phyloP scores from a whole-genome alignment of 2,113 vertebrate species.

The Sapajus apella region DNA sequence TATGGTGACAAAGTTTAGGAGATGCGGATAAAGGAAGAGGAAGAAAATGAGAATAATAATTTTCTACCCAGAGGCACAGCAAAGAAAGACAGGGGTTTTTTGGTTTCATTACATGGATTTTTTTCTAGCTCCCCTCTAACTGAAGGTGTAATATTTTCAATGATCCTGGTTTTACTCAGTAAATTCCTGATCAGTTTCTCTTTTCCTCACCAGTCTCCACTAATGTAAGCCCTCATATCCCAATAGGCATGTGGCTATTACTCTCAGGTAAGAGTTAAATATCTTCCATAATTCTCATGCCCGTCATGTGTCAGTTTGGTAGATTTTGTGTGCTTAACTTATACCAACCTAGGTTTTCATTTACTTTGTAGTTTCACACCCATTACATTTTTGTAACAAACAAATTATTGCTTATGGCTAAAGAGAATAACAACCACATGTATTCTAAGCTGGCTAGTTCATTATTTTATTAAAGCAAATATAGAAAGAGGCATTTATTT shows the following conservation, averaged over 20 bases:
- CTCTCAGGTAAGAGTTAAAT: neutral
- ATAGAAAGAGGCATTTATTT: neutral
- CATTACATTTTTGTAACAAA: neutral
- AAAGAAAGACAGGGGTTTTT: neutral
- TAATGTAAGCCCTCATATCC: neutral
- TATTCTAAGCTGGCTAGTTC: neutral
- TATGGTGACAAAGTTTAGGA: neutral
- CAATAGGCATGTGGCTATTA: neutral
- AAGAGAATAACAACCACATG: neutral
- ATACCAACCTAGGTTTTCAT: neutral
- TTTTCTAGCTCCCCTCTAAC: neutral
- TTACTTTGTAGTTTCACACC: neutral
- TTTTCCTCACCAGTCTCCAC: neutral
- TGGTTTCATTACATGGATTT: neutral
- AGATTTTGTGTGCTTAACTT: neutral
- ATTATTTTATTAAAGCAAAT: neutral
- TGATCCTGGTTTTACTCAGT: neutral
- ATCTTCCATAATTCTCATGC: neutral
- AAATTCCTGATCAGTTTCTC: neutral
- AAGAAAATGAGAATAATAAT: neutral
- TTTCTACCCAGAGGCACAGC: neutral
- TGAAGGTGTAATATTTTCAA: neutral
- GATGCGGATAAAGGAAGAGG: neutral
- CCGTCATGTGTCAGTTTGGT: neutral
- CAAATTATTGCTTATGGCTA: neutral